phyloP scores from a whole-genome alignment of 35 echinoderm and acorn worm species.

The Apostichopus japonicus region DNA sequence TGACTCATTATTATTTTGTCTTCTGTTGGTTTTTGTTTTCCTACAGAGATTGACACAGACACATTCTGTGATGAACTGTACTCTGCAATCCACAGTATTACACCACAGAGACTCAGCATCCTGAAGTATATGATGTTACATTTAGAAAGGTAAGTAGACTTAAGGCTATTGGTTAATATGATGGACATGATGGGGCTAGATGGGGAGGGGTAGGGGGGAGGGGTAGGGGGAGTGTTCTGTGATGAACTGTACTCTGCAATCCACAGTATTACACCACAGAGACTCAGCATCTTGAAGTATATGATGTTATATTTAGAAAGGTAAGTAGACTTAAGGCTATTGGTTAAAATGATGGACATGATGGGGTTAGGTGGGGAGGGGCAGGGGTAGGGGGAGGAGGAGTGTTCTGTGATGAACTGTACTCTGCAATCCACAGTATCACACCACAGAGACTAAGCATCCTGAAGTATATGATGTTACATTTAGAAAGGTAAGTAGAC shows the following conservation, averaged over 20 bases:
- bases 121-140: constrained; percentile 75
- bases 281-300: constrained; percentile 51
- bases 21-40: too few species aligned
- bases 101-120: constrained; percentile 30
- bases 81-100: constrained; percentile 48
- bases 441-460: constrained; percentile 29
- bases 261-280: constrained; percentile 30
- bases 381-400: too few species aligned
- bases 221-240: constrained; percentile 18
- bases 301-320: constrained; percentile 78
- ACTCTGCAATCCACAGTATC: constrained; percentile 53
- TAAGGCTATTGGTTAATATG: neutral
- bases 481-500: constrained; percentile 70
- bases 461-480: constrained; percentile 72
- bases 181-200: neutral
- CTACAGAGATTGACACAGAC: too few species aligned
- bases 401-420: constrained; percentile 62
- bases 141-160: constrained; percentile 62
- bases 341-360: neutral
- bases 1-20: too few species aligned
- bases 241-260: constrained; percentile 58
- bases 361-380: neutral
- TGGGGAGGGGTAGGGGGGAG: neutral
- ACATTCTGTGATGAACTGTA: constrained; percentile 62
- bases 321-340: constrained; percentile 27